These are phyloP conservation scores for Fratercula arctica DNA, from an alignment of 2,797 vertebrate genomes.

Conservation along the genomic window DNA sequence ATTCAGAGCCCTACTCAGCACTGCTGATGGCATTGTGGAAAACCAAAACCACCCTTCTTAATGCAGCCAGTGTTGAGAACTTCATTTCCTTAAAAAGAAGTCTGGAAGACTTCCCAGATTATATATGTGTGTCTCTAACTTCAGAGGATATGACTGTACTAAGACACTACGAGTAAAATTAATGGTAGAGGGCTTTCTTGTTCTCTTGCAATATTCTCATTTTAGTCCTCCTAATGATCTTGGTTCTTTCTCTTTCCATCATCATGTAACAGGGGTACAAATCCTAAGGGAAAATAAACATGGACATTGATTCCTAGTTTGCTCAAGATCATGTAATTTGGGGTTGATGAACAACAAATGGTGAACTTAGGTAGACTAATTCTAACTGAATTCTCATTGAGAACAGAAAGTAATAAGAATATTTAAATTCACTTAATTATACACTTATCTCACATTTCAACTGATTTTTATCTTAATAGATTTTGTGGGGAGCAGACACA, in stretches of 20 bases:
- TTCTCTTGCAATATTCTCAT: background rate
- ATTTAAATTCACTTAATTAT: background rate
- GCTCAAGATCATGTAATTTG: background rate
- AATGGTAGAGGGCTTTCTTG: background rate
- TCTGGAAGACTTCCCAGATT: conserved; percentile 8
- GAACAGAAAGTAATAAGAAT: background rate
- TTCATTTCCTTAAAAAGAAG: conserved; percentile 39
- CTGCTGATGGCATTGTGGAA: background rate
- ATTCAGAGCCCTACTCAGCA: background rate
- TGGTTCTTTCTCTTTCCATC: background rate
- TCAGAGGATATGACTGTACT: background rate
- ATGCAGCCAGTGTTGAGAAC: background rate
- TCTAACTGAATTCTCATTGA: background rate
- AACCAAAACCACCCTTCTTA: conserved; percentile 17
- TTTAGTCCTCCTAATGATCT: background rate
- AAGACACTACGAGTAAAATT: background rate
- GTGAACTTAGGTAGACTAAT: background rate
- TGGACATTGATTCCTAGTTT: background rate
- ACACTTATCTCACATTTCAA: background rate
- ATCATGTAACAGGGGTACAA: rapidly evolving
- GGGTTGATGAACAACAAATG: background rate
- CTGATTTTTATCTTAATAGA: background rate
- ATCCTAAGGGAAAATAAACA: background rate
- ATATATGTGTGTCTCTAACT: background rate
- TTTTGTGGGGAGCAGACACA: background rate